Percentiles rank a stretch among this genome's conserved stretches.
Evolutionary conservation across 2,888 invertebrate genomes (phyloP).

Genomic region (Epiblema foenella): DNA sequence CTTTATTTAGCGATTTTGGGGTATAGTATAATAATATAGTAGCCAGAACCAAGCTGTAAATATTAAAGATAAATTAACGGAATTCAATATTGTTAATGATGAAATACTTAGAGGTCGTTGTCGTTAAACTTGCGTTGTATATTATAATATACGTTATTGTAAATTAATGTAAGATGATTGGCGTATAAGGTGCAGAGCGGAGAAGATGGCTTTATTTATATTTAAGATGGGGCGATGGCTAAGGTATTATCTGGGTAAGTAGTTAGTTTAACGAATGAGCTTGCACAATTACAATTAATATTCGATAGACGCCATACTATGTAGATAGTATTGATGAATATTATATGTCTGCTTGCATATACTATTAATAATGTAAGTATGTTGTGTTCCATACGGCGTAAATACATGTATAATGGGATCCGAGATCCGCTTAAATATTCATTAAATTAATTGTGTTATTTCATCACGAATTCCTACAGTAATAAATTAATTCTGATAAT

Average conservation of each 20-base stretch:
- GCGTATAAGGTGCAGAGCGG: neutral
- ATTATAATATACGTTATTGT: constrained; percentile 6
- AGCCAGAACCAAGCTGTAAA: constrained; percentile 44
- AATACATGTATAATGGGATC: constrained; percentile 17
- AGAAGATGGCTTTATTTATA: constrained; percentile 2
- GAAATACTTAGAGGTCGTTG: constrained; percentile 12
- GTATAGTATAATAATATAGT: no score
- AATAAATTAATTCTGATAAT: constrained; percentile 16
- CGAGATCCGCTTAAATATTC: constrained; percentile 10
- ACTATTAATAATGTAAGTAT: constrained; percentile 13
- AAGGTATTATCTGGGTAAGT: constrained; percentile 44
- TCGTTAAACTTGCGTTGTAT: constrained; percentile 17
- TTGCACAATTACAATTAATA: constrained; percentile 58
- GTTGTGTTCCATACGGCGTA: constrained; percentile 22
- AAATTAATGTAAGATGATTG: constrained; percentile 1
- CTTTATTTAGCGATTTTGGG: constrained; percentile 35
- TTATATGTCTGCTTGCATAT: constrained; percentile 40
- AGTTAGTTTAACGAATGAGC: constrained; percentile 57
- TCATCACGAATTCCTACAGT: constrained; percentile 9
- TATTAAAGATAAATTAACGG: constrained; percentile 27
- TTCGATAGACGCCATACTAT: constrained; percentile 47
- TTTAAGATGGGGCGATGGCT: constrained; percentile 18
- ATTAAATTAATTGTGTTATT: neutral
- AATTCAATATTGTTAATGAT: constrained; percentile 23
- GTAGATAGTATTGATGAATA: constrained; percentile 50